phyloP scores from a whole-genome alignment of 23 tunicate species.

The Halocynthia aurantium region DNA sequence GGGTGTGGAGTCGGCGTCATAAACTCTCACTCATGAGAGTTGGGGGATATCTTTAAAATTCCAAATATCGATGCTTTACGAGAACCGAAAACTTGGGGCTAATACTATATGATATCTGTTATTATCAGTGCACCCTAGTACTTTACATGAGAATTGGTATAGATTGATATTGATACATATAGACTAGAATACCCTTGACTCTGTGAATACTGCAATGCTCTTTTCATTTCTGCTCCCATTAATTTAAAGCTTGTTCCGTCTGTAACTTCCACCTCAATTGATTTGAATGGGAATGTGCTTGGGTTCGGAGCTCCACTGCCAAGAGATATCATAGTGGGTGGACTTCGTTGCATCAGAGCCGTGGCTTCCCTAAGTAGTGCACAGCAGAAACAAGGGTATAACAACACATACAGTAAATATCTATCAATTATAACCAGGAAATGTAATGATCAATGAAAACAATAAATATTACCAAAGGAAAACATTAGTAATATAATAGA shows the following conservation, averaged over 20 bases:
- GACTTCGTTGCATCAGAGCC: slow-evolving; percentile 45
- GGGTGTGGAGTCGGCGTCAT: background rate
- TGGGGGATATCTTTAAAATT: background rate
- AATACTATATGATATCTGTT: too few relatives aligned
- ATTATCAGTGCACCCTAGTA: too few relatives aligned
- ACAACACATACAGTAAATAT: too few relatives aligned
- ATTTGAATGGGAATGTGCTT: slow-evolving; percentile 61
- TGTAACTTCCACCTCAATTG: slow-evolving; percentile 32
- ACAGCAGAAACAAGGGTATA: too few relatives aligned
- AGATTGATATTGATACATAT: too few relatives aligned
- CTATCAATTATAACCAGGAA: too few relatives aligned
- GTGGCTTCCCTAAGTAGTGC: slow-evolving; percentile 34
- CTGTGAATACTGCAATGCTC: slow-evolving; percentile 76
- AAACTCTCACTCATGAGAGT: background rate
- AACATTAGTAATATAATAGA: background rate
- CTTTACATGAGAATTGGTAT: too few relatives aligned
- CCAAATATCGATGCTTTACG: background rate
- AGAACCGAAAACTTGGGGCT: background rate
- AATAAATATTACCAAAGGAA: background rate
- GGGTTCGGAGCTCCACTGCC: slow-evolving; percentile 90
- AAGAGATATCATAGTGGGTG: slow-evolving; percentile 59
- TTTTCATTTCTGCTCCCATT: slow-evolving; percentile 50
- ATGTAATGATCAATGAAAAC: too few relatives aligned
- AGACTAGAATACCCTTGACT: slow-evolving; percentile 21
- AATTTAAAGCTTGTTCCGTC: slow-evolving; percentile 44